Evolutionary conservation across 2,888 invertebrate genomes (phyloP).

Genomic region (Zonitis immaculata): DNA sequence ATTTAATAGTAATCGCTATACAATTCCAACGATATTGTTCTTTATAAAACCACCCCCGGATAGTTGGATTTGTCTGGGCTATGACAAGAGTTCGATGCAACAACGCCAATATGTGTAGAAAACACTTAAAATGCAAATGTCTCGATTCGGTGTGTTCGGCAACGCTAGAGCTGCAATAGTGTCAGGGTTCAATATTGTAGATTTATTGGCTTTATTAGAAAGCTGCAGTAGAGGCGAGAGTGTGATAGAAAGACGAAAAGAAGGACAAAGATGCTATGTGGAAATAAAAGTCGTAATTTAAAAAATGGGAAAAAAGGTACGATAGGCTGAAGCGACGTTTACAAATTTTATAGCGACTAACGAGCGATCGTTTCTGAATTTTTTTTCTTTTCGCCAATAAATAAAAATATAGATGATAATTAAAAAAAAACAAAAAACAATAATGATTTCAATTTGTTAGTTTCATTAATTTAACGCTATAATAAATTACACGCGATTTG

Average conservation of each 20-base stretch:
- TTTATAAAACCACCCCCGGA: slow-evolving; percentile 21
- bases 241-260: background rate
- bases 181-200: slow-evolving; percentile 31
- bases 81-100: slow-evolving; percentile 27
- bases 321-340: slow-evolving; percentile 2
- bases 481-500: background rate
- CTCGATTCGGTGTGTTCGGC: slow-evolving; percentile 37
- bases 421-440: too few relatives aligned
- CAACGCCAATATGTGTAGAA: slow-evolving; percentile 42
- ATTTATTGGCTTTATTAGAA: slow-evolving; percentile 41
- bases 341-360: background rate
- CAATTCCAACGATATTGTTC: slow-evolving; percentile 24
- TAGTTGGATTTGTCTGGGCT: slow-evolving; percentile 20
- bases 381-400: too few relatives aligned
- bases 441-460: background rate
- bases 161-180: slow-evolving; percentile 24
- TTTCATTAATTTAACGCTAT: background rate
- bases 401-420: too few relatives aligned
- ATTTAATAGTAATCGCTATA: slow-evolving; percentile 4
- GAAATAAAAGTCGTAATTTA: slow-evolving; percentile 22
- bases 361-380: background rate
- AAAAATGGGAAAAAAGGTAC: slow-evolving; percentile 22
- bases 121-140: slow-evolving; percentile 50
- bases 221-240: background rate
- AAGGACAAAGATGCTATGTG: background rate